Conservation (phyloP, 2,888 invertebrate genomes). For the Anagyrus pseudococci region DNA sequence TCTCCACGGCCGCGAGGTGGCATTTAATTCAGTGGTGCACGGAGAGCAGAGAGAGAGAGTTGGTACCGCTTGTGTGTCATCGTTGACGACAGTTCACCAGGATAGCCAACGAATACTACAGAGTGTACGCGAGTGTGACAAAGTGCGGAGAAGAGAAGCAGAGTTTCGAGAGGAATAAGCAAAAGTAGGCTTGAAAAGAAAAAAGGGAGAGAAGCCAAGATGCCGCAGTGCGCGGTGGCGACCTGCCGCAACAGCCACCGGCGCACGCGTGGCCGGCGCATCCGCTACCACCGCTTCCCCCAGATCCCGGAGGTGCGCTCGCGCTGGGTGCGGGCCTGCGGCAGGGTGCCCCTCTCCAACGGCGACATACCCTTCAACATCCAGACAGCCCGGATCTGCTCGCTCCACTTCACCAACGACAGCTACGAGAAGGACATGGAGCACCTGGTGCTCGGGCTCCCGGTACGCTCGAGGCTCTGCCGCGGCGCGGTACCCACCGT, state of each 20-base stretch:
- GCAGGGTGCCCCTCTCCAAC: conserved; percentile 62
- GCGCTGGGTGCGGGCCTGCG: conserved; percentile 66
- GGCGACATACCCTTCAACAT: conserved; percentile 63
- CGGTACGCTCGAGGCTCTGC: conserved; percentile 64
- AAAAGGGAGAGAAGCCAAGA: no score
- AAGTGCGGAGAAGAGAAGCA: no score
- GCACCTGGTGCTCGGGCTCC: conserved; percentile 65
- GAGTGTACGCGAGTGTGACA: no score
- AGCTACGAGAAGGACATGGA: conserved; percentile 67
- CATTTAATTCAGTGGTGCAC: no score
- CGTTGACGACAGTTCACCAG: no score
- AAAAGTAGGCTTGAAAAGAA: no score
- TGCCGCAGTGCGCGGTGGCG: conserved; percentile 69
- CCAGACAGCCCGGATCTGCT: conserved; percentile 66
- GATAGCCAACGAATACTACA: no score
- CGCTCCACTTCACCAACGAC: conserved; percentile 64
- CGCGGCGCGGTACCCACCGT: conserved; percentile 65
- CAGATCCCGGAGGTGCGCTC: conserved; percentile 65
- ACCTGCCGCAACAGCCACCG: conserved; percentile 68
- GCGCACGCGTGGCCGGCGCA: conserved; percentile 65
- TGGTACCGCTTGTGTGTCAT: no score
- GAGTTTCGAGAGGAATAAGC: no score
- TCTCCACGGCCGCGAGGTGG: no score
- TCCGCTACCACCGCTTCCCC: conserved; percentile 68
- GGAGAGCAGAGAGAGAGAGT: no score